Conservation (phyloP, 2,888 invertebrate species). For the Mamestra brassicae region DNA sequence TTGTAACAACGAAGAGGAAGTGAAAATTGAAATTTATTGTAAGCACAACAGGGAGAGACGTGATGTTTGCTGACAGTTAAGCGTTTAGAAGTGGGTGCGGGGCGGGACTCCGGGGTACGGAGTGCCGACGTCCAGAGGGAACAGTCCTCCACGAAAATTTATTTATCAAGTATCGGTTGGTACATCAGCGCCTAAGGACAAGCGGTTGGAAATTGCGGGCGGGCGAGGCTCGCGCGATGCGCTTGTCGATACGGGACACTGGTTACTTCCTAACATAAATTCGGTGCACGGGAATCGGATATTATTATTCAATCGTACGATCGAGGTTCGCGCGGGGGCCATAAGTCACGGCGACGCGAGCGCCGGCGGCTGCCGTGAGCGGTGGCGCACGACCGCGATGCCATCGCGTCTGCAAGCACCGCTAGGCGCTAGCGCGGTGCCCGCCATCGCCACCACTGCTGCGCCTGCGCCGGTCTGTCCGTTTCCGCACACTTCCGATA, state of each 20-base stretch:
- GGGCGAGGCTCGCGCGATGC: constrained; percentile 81
- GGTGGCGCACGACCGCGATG: constrained; percentile 89
- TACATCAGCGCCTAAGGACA: constrained; percentile 83
- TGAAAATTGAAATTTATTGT: constrained; percentile 80
- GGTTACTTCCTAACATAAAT: constrained; percentile 90
- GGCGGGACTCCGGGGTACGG: constrained; percentile 70
- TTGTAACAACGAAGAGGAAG: constrained; percentile 54
- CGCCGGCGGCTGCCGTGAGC: constrained; percentile 90
- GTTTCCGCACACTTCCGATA: constrained; percentile 66
- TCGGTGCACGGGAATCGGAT: constrained; percentile 90
- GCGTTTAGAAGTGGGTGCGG: constrained; percentile 60
- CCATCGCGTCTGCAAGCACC: constrained; percentile 84
- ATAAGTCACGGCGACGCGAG: constrained; percentile 90
- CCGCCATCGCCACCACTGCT: constrained; percentile 58
- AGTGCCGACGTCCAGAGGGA: constrained; percentile 78
- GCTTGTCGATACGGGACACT: constrained; percentile 86
- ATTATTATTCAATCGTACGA: constrained; percentile 91
- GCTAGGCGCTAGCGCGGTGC: constrained; percentile 80
- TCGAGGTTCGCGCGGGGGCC: constrained; percentile 89
- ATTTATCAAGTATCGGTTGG: constrained; percentile 83
- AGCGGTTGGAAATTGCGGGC: constrained; percentile 82
- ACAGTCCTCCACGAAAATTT: constrained; percentile 75
- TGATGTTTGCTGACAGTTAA: constrained; percentile 81
- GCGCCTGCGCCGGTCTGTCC: constrained; percentile 39
- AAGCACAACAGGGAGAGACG: constrained; percentile 77